Base-by-base conservation (phyloP, 2,113 vertebrate genomes). In the Charina bottae region DNA sequence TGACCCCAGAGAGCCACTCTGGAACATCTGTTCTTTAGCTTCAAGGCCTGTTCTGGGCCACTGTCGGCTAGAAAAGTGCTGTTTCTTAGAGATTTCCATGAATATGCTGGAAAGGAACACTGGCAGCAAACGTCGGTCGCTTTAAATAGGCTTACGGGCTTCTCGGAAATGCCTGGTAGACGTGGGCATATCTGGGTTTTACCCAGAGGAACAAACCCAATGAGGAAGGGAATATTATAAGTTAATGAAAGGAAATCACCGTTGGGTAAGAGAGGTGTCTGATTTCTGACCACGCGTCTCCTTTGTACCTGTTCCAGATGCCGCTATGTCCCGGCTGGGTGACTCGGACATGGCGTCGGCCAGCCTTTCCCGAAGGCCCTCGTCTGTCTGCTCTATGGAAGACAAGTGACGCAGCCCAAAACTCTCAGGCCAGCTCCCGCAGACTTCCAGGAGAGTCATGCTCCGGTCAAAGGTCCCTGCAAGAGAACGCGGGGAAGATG, bases 321-420 rank as follows among this genome's bases (percentile, higher is more conserved):
- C 98, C 92, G 98, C 98, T 0, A 98, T 98, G 83, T 99, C 99
- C 96, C 99, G 97, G 96, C 98, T 98, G 17, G 99, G 99, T 0
- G 99, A 99, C 46, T 99, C 99, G 0, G 99, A 99, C 99, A 99
- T 99, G 56, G 99, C 99, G 0, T 99, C 99, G 0, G 99, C 99
- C 87, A 99, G 98, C 56, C 99, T 98, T 95, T 99, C 99, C 33
- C 98, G 97, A 33, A 99, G 98, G 84, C 99, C 99, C 95, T 99
- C 99, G 64, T 99, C 99, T 0, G 98, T 98, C 96, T 97, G 97
- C 90, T 99, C 99, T 56, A 98, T 96, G n/a, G 98, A 99, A 46
- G 98, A 97, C 96, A 99, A 97, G 96, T 99, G 99, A 12, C 99
- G 98, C 46, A 99, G 97, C 12, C 99, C 98, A 0, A 99, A 99